phyloP scores from a whole-genome alignment of 1,140 invertebrate genomes.

The Andricus grossulariae region DNA sequence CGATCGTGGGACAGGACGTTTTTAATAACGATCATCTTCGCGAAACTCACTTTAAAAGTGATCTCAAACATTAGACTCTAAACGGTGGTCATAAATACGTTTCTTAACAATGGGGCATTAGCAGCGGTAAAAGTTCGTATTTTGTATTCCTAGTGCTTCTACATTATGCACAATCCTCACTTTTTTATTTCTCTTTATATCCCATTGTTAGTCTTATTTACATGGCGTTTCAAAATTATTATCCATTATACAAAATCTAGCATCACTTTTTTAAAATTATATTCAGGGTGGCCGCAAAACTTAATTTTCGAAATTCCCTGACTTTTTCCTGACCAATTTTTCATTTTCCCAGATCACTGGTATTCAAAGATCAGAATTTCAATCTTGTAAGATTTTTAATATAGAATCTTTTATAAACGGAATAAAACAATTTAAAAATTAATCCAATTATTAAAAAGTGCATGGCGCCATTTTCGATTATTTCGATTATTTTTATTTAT shows the following conservation, averaged over 20 bases:
- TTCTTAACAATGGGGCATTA: slow-evolving; percentile 28
- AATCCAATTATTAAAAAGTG: too few relatives aligned
- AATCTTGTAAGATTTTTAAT: too few relatives aligned
- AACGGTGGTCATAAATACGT: slow-evolving; percentile 23
- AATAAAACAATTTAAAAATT: too few relatives aligned
- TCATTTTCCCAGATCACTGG: too few relatives aligned
- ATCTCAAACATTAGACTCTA: slow-evolving; percentile 25
- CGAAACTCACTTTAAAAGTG: slow-evolving; percentile 17
- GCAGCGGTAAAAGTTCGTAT: slow-evolving; percentile 22
- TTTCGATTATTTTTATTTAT: too few relatives aligned
- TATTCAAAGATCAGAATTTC: too few relatives aligned
- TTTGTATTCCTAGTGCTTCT: slow-evolving; percentile 31
- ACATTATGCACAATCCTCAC: slow-evolving; percentile 18
- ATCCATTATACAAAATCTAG: background rate
- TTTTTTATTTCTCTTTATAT: slow-evolving; percentile 20
- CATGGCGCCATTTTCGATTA: too few relatives aligned
- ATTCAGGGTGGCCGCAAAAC: too few relatives aligned
- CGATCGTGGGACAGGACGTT: background rate
- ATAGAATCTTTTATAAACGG: too few relatives aligned
- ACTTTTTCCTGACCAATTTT: too few relatives aligned
- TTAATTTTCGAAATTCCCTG: too few relatives aligned
- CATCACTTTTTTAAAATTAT: background rate
- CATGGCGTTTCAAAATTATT: slow-evolving; percentile 30
- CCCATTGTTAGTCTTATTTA: slow-evolving; percentile 20
- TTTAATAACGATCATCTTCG: slow-evolving; percentile 19